phyloP scores from a whole-genome alignment of 2,888 invertebrate species.

The Thymelicus acteon region DNA sequence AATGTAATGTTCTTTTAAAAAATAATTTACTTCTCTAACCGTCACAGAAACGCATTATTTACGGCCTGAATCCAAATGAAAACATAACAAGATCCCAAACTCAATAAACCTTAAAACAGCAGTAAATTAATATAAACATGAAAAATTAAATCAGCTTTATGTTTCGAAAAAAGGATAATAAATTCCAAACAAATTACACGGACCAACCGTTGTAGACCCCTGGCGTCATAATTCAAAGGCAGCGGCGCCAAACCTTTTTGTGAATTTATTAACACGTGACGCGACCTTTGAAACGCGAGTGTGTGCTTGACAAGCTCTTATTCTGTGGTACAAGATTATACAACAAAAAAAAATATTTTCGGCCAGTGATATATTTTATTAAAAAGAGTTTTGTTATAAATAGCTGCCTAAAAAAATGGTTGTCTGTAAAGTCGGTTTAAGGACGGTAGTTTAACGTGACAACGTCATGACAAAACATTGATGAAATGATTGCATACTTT shows the following conservation, averaged over 20 bases:
- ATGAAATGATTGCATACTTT: too few relatives aligned
- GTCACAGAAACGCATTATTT: slow-evolving; percentile 14
- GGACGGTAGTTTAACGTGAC: too few relatives aligned
- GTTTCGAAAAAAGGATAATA: slow-evolving; percentile 47
- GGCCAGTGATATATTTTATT: neutral
- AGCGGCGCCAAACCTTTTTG: slow-evolving; percentile 57
- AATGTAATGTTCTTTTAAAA: neutral
- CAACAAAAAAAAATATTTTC: neutral
- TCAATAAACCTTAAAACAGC: slow-evolving; percentile 27
- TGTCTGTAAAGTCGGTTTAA: too few relatives aligned
- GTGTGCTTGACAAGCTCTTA: slow-evolving; percentile 9
- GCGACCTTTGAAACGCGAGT: neutral
- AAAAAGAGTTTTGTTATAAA: too few relatives aligned
- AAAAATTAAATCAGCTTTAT: slow-evolving; percentile 45
- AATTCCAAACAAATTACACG: slow-evolving; percentile 54
- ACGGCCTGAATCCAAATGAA: slow-evolving; percentile 20
- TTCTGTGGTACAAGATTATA: neutral
- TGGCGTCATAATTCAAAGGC: slow-evolving; percentile 56
- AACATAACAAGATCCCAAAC: slow-evolving; percentile 27
- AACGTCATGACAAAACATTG: too few relatives aligned
- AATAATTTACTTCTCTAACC: neutral
- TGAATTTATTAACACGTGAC: slow-evolving; percentile 48
- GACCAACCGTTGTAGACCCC: slow-evolving; percentile 55
- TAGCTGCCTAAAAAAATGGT: too few relatives aligned
- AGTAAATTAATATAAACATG: slow-evolving; percentile 15